Evolutionary conservation across 2,113 vertebrate species (phyloP).

Genomic region (Hippotragus niger): DNA sequence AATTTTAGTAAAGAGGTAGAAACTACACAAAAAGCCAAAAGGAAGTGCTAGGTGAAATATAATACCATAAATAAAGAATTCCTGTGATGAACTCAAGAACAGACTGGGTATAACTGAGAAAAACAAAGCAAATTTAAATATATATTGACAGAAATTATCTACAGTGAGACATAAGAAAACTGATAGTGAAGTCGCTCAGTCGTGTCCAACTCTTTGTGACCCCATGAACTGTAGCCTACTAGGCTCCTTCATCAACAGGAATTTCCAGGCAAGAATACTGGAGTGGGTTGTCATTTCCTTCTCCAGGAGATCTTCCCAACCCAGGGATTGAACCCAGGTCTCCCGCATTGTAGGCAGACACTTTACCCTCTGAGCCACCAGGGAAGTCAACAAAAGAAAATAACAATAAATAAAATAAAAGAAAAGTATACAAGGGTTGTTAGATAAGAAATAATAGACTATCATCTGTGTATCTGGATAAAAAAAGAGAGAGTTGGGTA

Average conservation of each 20-base stretch:
- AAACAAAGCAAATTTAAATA: not conserved
- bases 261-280: not conserved
- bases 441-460: not conserved
- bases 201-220: not conserved
- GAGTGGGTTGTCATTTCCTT: not conserved
- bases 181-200: not conserved
- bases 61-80: not conserved
- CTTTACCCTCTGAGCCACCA: rapidly evolving
- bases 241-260: not conserved
- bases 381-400: not conserved
- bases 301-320: not conserved
- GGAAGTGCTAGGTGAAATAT: not conserved
- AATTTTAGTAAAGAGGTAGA: not conserved
- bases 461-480: not conserved
- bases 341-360: not conserved
- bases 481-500: not conserved
- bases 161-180: not conserved
- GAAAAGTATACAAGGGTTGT: not conserved
- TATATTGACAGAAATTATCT: not conserved
- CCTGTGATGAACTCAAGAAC: not conserved
- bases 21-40: not conserved
- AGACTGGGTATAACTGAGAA: not conserved
- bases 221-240: not conserved
- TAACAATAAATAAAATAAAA: not conserved
- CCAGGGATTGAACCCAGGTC: not conserved